These are phyloP conservation scores for Drosophila phalerata DNA, from an alignment of 2,888 invertebrate species.

Conservation along the genomic window DNA sequence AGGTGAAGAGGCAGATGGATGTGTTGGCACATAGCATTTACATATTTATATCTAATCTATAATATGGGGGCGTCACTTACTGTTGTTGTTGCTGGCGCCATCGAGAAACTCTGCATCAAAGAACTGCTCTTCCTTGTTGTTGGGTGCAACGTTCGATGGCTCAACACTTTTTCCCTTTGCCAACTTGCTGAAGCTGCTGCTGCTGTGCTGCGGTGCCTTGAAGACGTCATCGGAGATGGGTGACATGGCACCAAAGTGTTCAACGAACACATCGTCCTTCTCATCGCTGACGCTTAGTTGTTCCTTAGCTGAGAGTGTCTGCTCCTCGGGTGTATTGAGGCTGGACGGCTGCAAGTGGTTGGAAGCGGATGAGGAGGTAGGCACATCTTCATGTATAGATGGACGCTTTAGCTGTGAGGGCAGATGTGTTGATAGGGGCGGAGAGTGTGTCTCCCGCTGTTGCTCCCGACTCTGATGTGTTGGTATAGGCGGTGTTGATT, in stretches of 20 bases:
- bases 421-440: conserved; percentile 50
- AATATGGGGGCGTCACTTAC: conserved; percentile 63
- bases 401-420: conserved; percentile 58
- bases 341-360: conserved; percentile 12
- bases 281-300: conserved; percentile 78
- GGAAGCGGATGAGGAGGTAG: neutral
- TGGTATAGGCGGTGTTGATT: conserved; percentile 29
- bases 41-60: neutral
- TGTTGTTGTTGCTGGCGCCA: conserved; percentile 61
- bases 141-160: neutral
- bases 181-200: conserved; percentile 39
- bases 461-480: conserved; percentile 1
- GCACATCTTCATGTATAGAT: conserved; percentile 47
- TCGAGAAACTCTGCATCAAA: conserved; percentile 69
- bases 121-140: conserved; percentile 39
- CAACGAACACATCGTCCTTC: conserved; percentile 82
- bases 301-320: conserved; percentile 80
- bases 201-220: conserved; percentile 63
- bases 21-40: conserved; percentile 4
- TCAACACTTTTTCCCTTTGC: conserved; percentile 26
- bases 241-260: conserved; percentile 71
- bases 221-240: conserved; percentile 76
- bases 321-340: conserved; percentile 53
- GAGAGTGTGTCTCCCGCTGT: conserved; percentile 13
- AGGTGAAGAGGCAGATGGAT: neutral